phyloP scores from a whole-genome alignment of 2,888 invertebrate genomes.

The Tetramorium bicarinatum region DNA sequence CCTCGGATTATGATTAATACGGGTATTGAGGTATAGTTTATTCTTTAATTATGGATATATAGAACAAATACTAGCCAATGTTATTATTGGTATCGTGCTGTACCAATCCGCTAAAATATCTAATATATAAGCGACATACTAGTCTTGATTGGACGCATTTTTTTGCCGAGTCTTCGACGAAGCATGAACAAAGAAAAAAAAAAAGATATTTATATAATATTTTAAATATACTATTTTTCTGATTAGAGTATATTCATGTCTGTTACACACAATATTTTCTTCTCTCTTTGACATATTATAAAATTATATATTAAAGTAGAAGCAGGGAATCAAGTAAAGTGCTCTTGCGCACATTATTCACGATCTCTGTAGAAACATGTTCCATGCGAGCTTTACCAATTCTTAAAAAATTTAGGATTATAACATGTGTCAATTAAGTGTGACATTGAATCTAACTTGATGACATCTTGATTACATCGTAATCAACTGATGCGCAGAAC shows the following conservation, averaged over 20 bases:
- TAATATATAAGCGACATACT: slow-evolving; percentile 35
- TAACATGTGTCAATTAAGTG: slow-evolving; percentile 54
- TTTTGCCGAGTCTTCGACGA: slow-evolving; percentile 27
- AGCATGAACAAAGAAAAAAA: slow-evolving; percentile 28
- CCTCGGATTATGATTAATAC: slow-evolving; percentile 63
- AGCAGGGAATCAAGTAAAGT: neutral
- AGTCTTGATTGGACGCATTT: slow-evolving; percentile 43
- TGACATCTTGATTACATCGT: slow-evolving; percentile 30
- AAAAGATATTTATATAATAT: slow-evolving; percentile 22
- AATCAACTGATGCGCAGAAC: slow-evolving; percentile 28
- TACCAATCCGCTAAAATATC: slow-evolving; percentile 17
- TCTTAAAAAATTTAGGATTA: slow-evolving; percentile 19
- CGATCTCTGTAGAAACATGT: slow-evolving; percentile 28
- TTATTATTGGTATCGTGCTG: slow-evolving; percentile 25
- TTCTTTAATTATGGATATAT: slow-evolving; percentile 30
- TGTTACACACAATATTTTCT: slow-evolving; percentile 4
- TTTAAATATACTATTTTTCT: slow-evolving; percentile 39
- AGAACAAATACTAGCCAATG: slow-evolving; percentile 46
- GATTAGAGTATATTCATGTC: slow-evolving; percentile 12
- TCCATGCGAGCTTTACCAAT: slow-evolving; percentile 15
- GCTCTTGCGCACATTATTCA: slow-evolving; percentile 6
- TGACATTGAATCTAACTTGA: slow-evolving; percentile 50
- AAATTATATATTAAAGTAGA: neutral
- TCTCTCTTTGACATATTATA: slow-evolving; percentile 6
- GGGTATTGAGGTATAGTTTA: slow-evolving; percentile 66